Conservation (phyloP, 2,888 invertebrate genomes). For the Dendrolimus houi region DNA sequence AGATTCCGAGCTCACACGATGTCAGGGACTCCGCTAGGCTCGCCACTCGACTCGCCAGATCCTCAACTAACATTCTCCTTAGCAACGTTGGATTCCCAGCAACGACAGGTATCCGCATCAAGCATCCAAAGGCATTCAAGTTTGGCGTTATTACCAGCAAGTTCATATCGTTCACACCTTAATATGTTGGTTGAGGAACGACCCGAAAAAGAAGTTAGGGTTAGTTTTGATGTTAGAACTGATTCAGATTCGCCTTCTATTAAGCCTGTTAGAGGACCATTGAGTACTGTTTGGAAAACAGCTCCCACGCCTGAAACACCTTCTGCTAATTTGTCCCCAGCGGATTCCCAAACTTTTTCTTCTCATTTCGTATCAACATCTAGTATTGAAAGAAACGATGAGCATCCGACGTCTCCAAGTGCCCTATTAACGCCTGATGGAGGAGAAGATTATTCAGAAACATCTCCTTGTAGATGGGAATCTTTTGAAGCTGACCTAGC, state of each 20-base stretch:
- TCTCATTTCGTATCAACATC: slow-evolving; percentile 77
- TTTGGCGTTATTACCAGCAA: slow-evolving; percentile 63
- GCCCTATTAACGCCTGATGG: slow-evolving; percentile 77
- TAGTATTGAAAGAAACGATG: slow-evolving; percentile 63
- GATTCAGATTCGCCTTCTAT: slow-evolving; percentile 48
- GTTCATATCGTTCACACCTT: slow-evolving; percentile 66
- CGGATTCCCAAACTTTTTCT: slow-evolving; percentile 78
- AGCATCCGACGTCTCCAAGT: slow-evolving; percentile 70
- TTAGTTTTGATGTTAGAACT: slow-evolving; percentile 61
- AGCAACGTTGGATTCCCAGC: slow-evolving; percentile 75
- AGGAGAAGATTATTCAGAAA: slow-evolving; percentile 56
- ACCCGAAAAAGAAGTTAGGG: slow-evolving; percentile 62
- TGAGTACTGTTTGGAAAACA: slow-evolving; percentile 63
- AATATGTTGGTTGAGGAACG: slow-evolving; percentile 69
- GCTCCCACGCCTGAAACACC: slow-evolving; percentile 81
- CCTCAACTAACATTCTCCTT: slow-evolving; percentile 80
- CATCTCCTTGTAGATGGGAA: slow-evolving; percentile 77
- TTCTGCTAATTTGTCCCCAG: slow-evolving; percentile 78
- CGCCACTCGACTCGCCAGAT: slow-evolving; percentile 90
- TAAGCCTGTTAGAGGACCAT: slow-evolving; percentile 57
- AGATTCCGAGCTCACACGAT: slow-evolving; percentile 91
- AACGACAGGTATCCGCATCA: slow-evolving; percentile 79
- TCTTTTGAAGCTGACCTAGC: slow-evolving; percentile 78
- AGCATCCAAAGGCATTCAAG: slow-evolving; percentile 68
- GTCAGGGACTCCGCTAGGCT: slow-evolving; percentile 86